phyloP scores from a whole-genome alignment of 1,140 invertebrate species.

The Pseudomyrmex flavicornis region DNA sequence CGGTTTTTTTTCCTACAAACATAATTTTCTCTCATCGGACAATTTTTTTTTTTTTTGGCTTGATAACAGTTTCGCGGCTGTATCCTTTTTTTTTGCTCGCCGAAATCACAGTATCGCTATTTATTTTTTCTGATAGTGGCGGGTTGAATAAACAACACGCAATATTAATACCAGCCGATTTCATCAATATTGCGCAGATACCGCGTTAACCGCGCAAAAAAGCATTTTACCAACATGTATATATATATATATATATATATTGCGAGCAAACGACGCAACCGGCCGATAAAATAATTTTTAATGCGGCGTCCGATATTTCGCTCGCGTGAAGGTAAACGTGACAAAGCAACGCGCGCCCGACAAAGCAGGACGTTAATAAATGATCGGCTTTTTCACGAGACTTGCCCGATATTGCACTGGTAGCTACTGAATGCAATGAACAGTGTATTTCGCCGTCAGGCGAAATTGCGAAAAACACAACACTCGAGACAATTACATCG shows the following conservation, averaged over 20 bases:
- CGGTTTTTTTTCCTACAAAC: too few species aligned
- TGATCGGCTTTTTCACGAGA: slow-evolving; percentile 41
- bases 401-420: slow-evolving; percentile 10
- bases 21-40: neutral
- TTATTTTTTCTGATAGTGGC: slow-evolving; percentile 4
- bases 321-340: too few species aligned
- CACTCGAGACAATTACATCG: slow-evolving; percentile 41
- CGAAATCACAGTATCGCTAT: too few species aligned
- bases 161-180: slow-evolving; percentile 26
- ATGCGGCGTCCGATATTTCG: slow-evolving; percentile 19
- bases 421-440: neutral
- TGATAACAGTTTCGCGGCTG: slow-evolving; percentile 19
- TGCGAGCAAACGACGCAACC: neutral
- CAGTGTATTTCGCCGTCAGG: neutral
- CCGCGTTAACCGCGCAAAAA: slow-evolving; percentile 16
- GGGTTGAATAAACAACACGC: slow-evolving; percentile 17
- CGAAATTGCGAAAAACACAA: slow-evolving; percentile 48
- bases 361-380: slow-evolving; percentile 58
- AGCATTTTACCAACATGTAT: neutral
- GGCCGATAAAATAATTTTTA: slow-evolving; percentile 36
- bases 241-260: neutral
- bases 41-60: slow-evolving; percentile 14
- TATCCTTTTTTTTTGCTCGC: slow-evolving; percentile 17
- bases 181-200: slow-evolving; percentile 37
- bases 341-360: neutral